Base-by-base conservation (phyloP, 2,888 invertebrate species). In the Poecilobothrus nobilitatus region DNA sequence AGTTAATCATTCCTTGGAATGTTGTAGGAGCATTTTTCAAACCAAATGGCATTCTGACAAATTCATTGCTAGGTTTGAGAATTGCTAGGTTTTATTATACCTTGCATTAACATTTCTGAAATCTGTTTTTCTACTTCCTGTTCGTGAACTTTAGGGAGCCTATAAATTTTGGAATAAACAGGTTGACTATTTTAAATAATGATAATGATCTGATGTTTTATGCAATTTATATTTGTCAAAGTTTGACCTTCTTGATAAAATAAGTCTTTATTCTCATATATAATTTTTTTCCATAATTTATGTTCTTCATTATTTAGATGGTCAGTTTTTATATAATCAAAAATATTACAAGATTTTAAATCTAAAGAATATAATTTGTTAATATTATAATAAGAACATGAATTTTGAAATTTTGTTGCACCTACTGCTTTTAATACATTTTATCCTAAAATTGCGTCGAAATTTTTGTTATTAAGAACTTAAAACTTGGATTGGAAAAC, bases 271-370 rank as follows among this genome's bases (percentile, higher is more conserved):
- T n/a, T n/a, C n/a, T n/a, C n/a, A n/a, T n/a, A n/a, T n/a, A n/a
- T 65, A 61, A 61, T 61, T 61, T 61, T 61, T 61, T 61, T 61
- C 61, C 6, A 61, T 20, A 61, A 9, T 61, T 61, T 61, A 15
- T 61, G 6, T 61, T 61, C 61, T 61, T 61, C 61, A 18, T 61
- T n/a, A 18, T 61, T 61, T 67, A 75, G 72, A 69, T 81, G 81
- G 66, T 82, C 81, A 0, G 79, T 81, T 9, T 76, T 74, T 1
- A 82, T 78, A 0, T 68, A n/a, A 61, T n/a, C 6, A 61, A n/a
- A 15, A n/a, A n/a, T 20, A 18, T 6, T 61, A 6, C 20, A n/a
- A 61, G n/a, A n/a, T n/a, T n/a, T 21, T 63, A 63, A 63, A 63
- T 63, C 20, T 63, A 63, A 20, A 4, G 63, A 21, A 21, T 63